A percentile compares a stretch with the other conserved stretches of the same genome.
Conservation (phyloP, 2,113 vertebrate genomes). For the Desmodus rotundus region DNA sequence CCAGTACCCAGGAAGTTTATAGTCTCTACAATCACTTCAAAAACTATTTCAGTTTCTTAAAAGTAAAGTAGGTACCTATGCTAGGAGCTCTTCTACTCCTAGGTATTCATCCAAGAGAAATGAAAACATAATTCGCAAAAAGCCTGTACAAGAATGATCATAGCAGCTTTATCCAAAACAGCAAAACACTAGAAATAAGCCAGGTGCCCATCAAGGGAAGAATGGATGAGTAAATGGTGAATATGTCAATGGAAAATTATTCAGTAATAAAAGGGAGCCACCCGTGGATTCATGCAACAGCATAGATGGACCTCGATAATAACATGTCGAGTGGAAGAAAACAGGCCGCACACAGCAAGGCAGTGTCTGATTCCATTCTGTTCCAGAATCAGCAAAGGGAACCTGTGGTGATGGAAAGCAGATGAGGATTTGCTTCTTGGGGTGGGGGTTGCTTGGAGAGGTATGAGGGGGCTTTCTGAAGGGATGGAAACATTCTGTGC, state of each 20-base stretch:
- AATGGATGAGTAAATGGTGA: neutral
- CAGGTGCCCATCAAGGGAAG: neutral
- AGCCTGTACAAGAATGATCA: neutral
- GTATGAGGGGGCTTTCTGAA: neutral
- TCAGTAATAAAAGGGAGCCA: neutral
- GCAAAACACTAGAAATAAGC: neutral
- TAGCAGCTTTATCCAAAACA: neutral
- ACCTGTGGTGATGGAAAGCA: neutral
- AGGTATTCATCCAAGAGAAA: neutral
- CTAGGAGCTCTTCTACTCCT: neutral
- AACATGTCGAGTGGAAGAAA: neutral
- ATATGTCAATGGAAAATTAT: neutral
- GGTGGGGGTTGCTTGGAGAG: neutral
- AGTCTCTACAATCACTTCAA: neutral
- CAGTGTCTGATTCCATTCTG: neutral
- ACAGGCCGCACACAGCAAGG: neutral
- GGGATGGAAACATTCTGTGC: neutral
- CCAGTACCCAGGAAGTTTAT: neutral
- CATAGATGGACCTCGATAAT: neutral
- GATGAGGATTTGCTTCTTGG: neutral
- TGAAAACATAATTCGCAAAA: constrained; percentile 27
- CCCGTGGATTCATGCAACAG: neutral
- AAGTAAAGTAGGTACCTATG: neutral
- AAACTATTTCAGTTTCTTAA: neutral
- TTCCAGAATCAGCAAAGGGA: neutral